Base-by-base conservation (phyloP, 2,797 vertebrate species). In the Myotis daubentonii region DNA sequence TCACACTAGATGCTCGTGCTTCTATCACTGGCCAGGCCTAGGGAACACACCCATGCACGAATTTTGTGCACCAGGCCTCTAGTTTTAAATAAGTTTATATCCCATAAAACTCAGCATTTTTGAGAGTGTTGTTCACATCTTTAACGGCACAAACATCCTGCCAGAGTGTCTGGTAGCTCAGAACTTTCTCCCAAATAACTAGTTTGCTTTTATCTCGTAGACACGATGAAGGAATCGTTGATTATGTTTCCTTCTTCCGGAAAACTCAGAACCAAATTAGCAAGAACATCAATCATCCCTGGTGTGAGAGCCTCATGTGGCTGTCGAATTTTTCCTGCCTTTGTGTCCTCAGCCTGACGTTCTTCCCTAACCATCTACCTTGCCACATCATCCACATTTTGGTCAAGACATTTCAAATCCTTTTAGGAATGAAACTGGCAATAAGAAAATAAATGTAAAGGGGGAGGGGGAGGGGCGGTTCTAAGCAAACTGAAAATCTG, bases 201-300 rank as follows among this genome's bases (percentile, higher is more conserved):
- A 28, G 20, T 51, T 83, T 87, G 65, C 80, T 93, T 91, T 62
- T 66, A 89, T 79, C 75, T 92, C 47, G 0, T 8, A 53, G 79
- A 71, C 44, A 47, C 53, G n/a, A 23, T 68, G 84, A 88, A 85
- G 87, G 87, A 91, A 79, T 60, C 7, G 6, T 19, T 33, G n/a
- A 44, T 60, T 38, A 41, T 6, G 41, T n/a, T 85, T 74, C 55
- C 53, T 85, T 95, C 82, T 88, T 85, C 57, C 53, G 22, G 83
- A 89, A 93, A 91, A 79, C 57, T 91, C 79, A 33, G 75, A 91
- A 49, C 23, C 51, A 86, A 80, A 71, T 94, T 51, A 89, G 85
- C 91, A 68, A 44, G 60, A 55, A 76, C 57, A 51, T 84, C 82
- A 68, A 9, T 87, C 71, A 12, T 47, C 80, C 86, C 88, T 49